Conservation (phyloP, 2,797 vertebrate genomes). For the Scolopax bukidnonensis region DNA sequence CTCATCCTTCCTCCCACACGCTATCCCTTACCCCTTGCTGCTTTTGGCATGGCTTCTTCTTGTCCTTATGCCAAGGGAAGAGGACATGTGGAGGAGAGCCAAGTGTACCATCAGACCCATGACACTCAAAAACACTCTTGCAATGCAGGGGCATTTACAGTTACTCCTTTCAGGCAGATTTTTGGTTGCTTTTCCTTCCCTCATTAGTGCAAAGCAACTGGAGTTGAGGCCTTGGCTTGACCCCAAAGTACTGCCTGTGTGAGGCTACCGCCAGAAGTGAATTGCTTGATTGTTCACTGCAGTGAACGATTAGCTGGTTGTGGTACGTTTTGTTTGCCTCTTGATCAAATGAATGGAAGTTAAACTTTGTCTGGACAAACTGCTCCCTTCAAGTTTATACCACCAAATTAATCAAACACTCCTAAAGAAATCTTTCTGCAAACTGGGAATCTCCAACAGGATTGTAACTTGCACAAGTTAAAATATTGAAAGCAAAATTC, state of each 20-base stretch:
- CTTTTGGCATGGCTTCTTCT: background rate
- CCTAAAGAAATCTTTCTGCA: background rate
- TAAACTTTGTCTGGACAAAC: background rate
- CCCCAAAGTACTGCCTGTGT: background rate
- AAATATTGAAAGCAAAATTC: background rate
- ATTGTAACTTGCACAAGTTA: background rate
- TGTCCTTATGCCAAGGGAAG: background rate
- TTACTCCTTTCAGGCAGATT: background rate
- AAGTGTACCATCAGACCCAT: background rate
- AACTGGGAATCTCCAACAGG: background rate
- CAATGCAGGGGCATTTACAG: background rate
- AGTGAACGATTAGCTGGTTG: background rate
- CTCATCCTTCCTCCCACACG: background rate
- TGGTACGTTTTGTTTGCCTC: background rate
- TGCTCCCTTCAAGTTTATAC: background rate
- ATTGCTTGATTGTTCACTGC: background rate
- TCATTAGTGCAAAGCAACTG: conserved; percentile 42
- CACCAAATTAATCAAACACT: background rate
- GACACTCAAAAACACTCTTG: background rate
- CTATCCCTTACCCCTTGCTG: background rate
- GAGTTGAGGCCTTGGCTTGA: conserved; percentile 20
- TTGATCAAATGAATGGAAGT: background rate
- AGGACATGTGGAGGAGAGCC: background rate
- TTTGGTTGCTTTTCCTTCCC: background rate
- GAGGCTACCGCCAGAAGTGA: background rate